A percentile compares a stretch with the other conserved stretches of the same genome.
Evolutionary conservation across 2,888 invertebrate genomes (phyloP).

Genomic region (Nipponacmea schrenckii): DNA sequence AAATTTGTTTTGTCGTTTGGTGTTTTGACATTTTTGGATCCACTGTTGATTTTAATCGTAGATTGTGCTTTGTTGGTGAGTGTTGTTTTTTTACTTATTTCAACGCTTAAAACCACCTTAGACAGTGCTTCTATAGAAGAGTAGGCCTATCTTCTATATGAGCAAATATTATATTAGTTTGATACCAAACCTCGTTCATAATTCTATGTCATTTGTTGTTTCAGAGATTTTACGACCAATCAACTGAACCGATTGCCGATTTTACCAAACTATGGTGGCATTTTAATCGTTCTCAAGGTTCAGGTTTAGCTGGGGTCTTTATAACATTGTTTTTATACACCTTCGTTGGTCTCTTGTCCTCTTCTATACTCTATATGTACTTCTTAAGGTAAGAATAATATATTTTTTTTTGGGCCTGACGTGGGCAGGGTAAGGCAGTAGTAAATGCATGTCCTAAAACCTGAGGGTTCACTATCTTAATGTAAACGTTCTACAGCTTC

Average conservation of each 20-base stretch:
- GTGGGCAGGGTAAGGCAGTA: background rate
- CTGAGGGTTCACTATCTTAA: too few species aligned
- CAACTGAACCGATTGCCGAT: conserved; percentile 58
- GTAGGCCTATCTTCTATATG: too few species aligned
- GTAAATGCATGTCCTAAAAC: too few species aligned
- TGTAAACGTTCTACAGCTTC: too few species aligned
- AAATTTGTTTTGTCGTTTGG: conserved; percentile 62
- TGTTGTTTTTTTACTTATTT: too few species aligned
- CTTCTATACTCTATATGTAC: conserved; percentile 65
- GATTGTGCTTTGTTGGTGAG: conserved; percentile 57
- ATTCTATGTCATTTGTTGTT: conserved; percentile 15
- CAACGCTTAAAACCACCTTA: too few species aligned
- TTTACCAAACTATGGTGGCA: conserved; percentile 64
- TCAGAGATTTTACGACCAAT: conserved; percentile 53
- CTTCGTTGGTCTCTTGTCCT: conserved; percentile 56
- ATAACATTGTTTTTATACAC: conserved; percentile 60
- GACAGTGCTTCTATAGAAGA: too few species aligned
- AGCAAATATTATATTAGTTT: too few species aligned
- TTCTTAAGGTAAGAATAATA: conserved; percentile 58
- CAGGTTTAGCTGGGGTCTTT: conserved; percentile 62
- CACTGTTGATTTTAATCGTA: conserved; percentile 55
- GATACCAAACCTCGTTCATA: too few species aligned
- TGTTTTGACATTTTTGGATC: conserved; percentile 61
- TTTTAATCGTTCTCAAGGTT: conserved; percentile 58
- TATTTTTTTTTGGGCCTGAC: background rate